Evolutionary conservation across 2,797 vertebrate genomes (phyloP).

Genomic region (Fringilla coelebs): DNA sequence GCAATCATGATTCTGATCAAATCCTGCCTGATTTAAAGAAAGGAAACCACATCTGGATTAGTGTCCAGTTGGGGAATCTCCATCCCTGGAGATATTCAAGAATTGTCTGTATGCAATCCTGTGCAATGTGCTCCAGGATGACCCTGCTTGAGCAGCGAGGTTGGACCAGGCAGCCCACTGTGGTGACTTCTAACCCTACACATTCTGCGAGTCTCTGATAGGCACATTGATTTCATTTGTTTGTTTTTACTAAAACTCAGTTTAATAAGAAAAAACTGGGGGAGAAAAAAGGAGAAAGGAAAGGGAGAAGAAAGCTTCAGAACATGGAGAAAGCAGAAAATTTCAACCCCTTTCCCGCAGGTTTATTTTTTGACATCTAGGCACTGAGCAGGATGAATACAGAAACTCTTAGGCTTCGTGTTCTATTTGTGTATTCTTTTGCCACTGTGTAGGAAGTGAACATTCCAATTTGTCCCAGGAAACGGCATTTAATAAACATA

Average conservation of each 20-base stretch:
- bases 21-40: not conserved
- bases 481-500: not conserved
- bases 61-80: not conserved
- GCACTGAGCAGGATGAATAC: not conserved
- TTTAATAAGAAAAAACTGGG: not conserved
- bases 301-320: not conserved
- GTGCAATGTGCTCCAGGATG: not conserved
- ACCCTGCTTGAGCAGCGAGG: accelerated
- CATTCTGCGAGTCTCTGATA: not conserved
- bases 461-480: not conserved
- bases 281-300: accelerated
- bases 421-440: not conserved
- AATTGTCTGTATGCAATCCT: not conserved
- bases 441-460: not conserved
- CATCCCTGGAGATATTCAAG: not conserved
- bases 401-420: not conserved
- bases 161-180: not conserved
- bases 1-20: not conserved
- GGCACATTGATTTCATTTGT: not conserved
- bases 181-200: not conserved
- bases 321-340: not conserved
- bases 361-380: not conserved
- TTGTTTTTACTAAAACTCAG: not conserved
- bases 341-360: not conserved
- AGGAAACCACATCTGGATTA: not conserved